These are phyloP conservation scores for Phalloptychus januarius DNA, from an alignment of 2,797 vertebrate genomes.

Conservation along the genomic window DNA sequence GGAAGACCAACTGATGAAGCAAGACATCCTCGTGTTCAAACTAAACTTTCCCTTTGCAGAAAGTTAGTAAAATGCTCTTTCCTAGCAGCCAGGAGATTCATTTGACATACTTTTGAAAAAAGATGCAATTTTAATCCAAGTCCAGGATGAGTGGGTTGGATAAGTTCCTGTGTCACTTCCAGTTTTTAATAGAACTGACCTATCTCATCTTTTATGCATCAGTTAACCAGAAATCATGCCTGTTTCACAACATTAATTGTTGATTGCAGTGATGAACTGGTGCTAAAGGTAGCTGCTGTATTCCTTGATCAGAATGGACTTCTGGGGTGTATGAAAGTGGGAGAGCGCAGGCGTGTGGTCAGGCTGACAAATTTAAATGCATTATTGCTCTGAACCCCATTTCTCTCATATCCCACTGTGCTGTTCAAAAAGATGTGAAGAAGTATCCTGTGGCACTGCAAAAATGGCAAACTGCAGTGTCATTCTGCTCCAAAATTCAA, in stretches of 20 bases:
- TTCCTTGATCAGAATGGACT: background rate
- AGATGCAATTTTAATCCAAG: background rate
- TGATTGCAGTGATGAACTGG: background rate
- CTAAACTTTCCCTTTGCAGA: background rate
- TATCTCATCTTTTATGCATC: background rate
- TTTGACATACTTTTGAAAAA: background rate
- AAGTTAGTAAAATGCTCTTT: background rate
- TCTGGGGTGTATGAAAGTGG: background rate
- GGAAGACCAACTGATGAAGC: background rate
- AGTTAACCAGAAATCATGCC: background rate
- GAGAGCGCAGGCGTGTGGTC: background rate
- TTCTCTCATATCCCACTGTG: slow-evolving; percentile 10
- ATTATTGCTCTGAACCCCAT: slow-evolving; percentile 9
- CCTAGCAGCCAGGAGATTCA: background rate
- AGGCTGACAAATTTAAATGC: slow-evolving; percentile 6
- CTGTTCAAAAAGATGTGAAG: slow-evolving; percentile 27
- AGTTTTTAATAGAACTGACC: background rate
- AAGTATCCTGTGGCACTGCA: slow-evolving; percentile 17
- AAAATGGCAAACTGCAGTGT: slow-evolving; percentile 16
- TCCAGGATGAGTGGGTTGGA: background rate
- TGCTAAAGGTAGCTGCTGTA: background rate
- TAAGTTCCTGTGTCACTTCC: background rate
- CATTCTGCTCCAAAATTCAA: slow-evolving; percentile 10
- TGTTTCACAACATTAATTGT: background rate
- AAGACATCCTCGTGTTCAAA: background rate